These are phyloP conservation scores for Chiridota heheva DNA, from an alignment of 35 echinoderm and acorn worm genomes.

Conservation along the genomic window DNA sequence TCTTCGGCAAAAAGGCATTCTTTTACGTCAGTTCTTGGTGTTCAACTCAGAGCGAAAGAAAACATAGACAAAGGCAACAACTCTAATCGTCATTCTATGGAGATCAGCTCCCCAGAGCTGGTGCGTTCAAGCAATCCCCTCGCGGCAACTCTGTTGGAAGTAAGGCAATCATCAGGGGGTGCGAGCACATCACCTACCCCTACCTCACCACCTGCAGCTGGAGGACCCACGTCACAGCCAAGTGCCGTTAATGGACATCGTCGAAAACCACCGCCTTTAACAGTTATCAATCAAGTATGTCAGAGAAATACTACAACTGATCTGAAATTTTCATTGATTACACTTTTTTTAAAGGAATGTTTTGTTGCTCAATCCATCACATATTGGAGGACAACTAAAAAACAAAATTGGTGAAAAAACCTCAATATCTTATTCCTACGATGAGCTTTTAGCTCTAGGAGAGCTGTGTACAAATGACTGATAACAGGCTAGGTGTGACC, in stretches of 20 bases:
- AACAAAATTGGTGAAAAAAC: no score
- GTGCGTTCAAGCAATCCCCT: conserved; percentile 86
- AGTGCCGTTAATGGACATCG: conserved; percentile 11
- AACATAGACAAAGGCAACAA: conserved; percentile 37
- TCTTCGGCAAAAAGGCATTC: conserved; percentile 82
- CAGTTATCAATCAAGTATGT: conserved; percentile 46
- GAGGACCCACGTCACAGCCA: neutral
- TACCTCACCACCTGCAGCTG: conserved; percentile 17
- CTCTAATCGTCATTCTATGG: conserved; percentile 85
- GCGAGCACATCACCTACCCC: neutral
- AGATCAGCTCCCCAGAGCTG: conserved; percentile 88
- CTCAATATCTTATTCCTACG: no score
- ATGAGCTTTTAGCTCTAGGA: no score
- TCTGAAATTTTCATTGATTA: no score
- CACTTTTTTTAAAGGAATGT: no score
- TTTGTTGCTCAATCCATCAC: no score
- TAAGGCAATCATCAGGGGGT: conserved; percentile 21
- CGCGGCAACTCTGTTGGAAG: conserved; percentile 78
- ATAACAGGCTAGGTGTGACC: no score
- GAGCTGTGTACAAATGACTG: no score
- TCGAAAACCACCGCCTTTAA: conserved; percentile 75
- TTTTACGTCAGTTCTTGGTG: conserved; percentile 73
- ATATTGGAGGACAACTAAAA: no score
- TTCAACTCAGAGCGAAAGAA: conserved; percentile 60
- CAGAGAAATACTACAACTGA: no score